Percentiles rank a stretch among this genome's conserved stretches.
These are phyloP conservation scores for Charaxes varanes DNA, from an alignment of 1,140 invertebrate genomes.

Conservation along the genomic window DNA sequence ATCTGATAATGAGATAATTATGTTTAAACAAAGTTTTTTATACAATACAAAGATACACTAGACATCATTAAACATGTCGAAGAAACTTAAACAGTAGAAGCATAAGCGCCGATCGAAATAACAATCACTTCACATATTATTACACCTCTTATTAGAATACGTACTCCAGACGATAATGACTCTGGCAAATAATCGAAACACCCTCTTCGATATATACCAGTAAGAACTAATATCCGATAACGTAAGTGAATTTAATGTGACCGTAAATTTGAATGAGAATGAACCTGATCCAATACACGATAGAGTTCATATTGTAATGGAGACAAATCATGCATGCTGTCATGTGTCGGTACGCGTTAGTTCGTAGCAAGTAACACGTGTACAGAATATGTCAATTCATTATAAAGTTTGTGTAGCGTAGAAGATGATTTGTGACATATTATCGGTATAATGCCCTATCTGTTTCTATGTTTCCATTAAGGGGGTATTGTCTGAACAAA, in stretches of 20 bases:
- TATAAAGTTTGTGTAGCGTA: slow-evolving; percentile 66
- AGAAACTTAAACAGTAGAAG: slow-evolving; percentile 23
- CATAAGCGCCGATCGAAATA: slow-evolving; percentile 31
- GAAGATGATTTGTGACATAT: slow-evolving; percentile 70
- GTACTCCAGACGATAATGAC: slow-evolving; percentile 27
- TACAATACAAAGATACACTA: slow-evolving; percentile 5
- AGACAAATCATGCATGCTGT: slow-evolving; percentile 21
- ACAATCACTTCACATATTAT: slow-evolving; percentile 32
- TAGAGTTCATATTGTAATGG: slow-evolving; percentile 29
- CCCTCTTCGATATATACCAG: slow-evolving; percentile 22
- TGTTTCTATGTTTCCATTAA: slow-evolving; percentile 50
- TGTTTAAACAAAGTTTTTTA: slow-evolving; percentile 1
- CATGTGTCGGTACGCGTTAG: slow-evolving; percentile 42
- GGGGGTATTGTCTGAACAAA: slow-evolving; percentile 48
- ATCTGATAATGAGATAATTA: no score
- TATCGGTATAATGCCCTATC: slow-evolving; percentile 59
- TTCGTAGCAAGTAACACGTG: slow-evolving; percentile 53
- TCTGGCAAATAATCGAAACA: slow-evolving; percentile 28
- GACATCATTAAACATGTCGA: slow-evolving; percentile 14
- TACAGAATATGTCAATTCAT: slow-evolving; percentile 70
- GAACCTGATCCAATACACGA: slow-evolving; percentile 15
- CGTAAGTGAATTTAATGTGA: slow-evolving; percentile 15
- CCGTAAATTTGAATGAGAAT: slow-evolving; percentile 15
- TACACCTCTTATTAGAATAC: slow-evolving; percentile 43
- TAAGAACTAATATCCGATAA: slow-evolving; percentile 39